phyloP scores from a whole-genome alignment of 2,113 vertebrate species.

The Perca fluviatilis region DNA sequence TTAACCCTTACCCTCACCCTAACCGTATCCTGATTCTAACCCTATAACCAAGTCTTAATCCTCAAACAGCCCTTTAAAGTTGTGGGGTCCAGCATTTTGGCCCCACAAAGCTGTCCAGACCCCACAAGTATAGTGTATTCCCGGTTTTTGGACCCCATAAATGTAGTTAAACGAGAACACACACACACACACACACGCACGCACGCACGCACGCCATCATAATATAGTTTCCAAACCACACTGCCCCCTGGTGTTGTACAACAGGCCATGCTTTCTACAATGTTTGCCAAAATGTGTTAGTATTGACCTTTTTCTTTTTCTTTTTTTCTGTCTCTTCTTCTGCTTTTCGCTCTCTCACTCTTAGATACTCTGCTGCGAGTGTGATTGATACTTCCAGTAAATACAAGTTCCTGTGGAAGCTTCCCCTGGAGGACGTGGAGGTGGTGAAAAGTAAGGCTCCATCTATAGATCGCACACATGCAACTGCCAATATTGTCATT shows the following conservation, averaged over 20 bases:
- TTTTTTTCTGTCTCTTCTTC: neutral
- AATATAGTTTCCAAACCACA: neutral
- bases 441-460: constrained; percentile 92
- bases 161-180: too few relatives aligned
- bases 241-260: constrained; percentile 53
- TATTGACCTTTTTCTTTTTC: neutral
- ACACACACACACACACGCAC: neutral
- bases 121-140: too few relatives aligned
- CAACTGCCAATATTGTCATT: too few relatives aligned
- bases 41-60: too few relatives aligned
- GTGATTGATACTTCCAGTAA: constrained; percentile 98
- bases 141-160: too few relatives aligned
- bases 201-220: neutral
- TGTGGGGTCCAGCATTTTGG: too few relatives aligned
- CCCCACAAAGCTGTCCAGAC: too few relatives aligned
- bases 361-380: constrained; percentile 94
- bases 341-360: neutral
- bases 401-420: constrained; percentile 98
- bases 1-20: too few relatives aligned
- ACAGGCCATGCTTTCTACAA: neutral
- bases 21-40: too few relatives aligned
- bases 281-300: neutral
- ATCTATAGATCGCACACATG: too few relatives aligned
- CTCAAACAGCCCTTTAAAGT: too few relatives aligned
- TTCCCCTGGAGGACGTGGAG: constrained; percentile 94